Percentiles rank a stretch among this genome's conserved stretches.
Evolutionary conservation across 1,140 invertebrate genomes (phyloP).

Genomic region (Drosophila bocqueti): DNA sequence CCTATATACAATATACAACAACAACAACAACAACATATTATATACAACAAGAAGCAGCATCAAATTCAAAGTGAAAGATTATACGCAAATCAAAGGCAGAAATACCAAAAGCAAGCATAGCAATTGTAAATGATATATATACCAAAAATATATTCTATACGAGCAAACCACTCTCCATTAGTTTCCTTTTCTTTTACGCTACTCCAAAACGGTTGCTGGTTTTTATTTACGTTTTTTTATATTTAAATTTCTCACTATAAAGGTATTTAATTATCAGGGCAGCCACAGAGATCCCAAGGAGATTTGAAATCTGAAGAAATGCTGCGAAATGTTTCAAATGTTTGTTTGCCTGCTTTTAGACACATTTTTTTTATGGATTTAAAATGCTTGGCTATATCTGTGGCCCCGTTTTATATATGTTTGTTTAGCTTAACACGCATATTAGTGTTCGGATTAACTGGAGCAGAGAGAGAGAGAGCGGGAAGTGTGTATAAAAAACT

Average conservation of each 20-base stretch:
- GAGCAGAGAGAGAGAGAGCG: slow-evolving; percentile 40
- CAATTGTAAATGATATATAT: slow-evolving; percentile 75
- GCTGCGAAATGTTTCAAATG: background rate
- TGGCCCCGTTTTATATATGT: slow-evolving; percentile 18
- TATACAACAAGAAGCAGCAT: slow-evolving; percentile 49
- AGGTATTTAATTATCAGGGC: slow-evolving; percentile 8
- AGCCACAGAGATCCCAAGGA: background rate
- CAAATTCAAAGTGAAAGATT: slow-evolving; percentile 39
- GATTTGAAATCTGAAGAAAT: background rate
- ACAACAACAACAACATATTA: slow-evolving; percentile 60
- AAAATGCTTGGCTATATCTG: slow-evolving; percentile 1
- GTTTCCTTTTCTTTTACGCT: slow-evolving; percentile 13
- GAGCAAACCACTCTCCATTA: slow-evolving; percentile 21
- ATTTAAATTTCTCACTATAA: slow-evolving; percentile 52
- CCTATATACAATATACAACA: slow-evolving; percentile 76
- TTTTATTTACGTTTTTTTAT: slow-evolving; percentile 35
- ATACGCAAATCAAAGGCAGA: slow-evolving; percentile 75
- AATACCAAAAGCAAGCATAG: slow-evolving; percentile 63
- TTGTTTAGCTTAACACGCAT: slow-evolving; percentile 44
- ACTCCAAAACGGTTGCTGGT: slow-evolving; percentile 5
- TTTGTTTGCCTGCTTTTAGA: background rate
- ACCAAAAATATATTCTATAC: slow-evolving; percentile 76
- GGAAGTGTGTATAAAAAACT: slow-evolving; percentile 51
- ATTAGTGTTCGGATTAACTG: slow-evolving; percentile 40
- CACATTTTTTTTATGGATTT: background rate